These are phyloP conservation scores for Drosophila lacteicornis DNA, from an alignment of 1,140 invertebrate species.

Conservation along the genomic window DNA sequence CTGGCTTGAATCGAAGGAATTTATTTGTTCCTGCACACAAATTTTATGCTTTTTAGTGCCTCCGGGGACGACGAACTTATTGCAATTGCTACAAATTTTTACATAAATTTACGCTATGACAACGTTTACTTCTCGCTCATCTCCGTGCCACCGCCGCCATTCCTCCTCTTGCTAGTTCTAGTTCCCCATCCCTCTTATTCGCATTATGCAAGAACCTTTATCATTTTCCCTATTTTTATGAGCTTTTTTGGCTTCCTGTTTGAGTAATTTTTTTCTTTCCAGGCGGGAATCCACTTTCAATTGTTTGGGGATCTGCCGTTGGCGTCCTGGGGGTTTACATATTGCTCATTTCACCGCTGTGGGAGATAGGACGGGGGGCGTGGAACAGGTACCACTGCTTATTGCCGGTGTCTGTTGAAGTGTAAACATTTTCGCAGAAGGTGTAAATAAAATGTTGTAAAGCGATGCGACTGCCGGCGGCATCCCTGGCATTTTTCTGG, in stretches of 20 bases:
- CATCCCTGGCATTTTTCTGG: constrained; percentile 14
- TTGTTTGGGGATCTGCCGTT: constrained; percentile 73
- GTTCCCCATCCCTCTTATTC: constrained; percentile 14
- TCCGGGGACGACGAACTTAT: constrained; percentile 59
- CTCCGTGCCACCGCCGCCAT: not conserved
- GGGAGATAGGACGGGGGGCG: constrained; percentile 5
- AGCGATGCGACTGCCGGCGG: constrained; percentile 44
- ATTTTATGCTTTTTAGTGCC: constrained; percentile 42
- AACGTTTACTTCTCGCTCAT: constrained; percentile 15
- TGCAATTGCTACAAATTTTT: constrained; percentile 80
- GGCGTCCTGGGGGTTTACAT: constrained; percentile 71
- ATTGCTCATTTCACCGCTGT: constrained; percentile 70
- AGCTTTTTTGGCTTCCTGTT: constrained; percentile 63
- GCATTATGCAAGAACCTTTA: constrained; percentile 68
- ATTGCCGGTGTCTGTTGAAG: constrained; percentile 71
- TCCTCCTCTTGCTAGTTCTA: constrained; percentile 5
- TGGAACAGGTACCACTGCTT: constrained; percentile 20
- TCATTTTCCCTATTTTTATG: constrained; percentile 68
- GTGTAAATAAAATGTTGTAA: constrained; percentile 82
- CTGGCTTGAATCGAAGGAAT: constrained; percentile 37
- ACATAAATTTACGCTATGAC: constrained; percentile 78
- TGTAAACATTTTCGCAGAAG: constrained; percentile 82
- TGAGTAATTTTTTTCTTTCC: constrained; percentile 57
- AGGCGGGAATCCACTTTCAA: constrained; percentile 82
- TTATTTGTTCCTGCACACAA: constrained; percentile 69